Evolutionary conservation across 2,888 invertebrate species (phyloP).

Genomic region (Plebejus argus): DNA sequence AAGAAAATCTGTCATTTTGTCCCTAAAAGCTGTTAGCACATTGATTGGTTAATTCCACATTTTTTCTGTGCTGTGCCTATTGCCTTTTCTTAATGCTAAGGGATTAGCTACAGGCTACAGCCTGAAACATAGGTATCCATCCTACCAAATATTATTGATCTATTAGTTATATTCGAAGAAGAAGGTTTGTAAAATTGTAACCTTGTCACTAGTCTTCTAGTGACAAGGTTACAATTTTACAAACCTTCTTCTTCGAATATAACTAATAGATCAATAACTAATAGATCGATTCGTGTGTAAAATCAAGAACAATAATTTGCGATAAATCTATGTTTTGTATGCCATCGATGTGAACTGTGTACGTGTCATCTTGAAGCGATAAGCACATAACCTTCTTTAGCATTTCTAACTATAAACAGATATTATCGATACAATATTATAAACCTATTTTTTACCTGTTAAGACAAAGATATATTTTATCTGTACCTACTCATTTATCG

Average conservation of each 20-base stretch:
- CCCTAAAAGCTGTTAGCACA: no score
- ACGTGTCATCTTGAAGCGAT: constrained; percentile 44
- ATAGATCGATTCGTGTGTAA: background rate
- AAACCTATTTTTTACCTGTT: constrained; percentile 30
- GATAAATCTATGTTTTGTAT: background rate
- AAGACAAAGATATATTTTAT: constrained; percentile 31
- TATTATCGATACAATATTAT: constrained; percentile 29
- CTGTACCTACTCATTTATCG: constrained; percentile 15
- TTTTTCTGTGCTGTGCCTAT: no score
- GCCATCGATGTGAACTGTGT: background rate
- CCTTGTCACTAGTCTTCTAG: no score
- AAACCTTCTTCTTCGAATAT: background rate
- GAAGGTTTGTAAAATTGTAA: background rate
- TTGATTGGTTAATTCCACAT: no score
- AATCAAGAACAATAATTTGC: background rate
- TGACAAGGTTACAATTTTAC: no score
- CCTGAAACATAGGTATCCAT: no score
- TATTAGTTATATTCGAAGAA: no score
- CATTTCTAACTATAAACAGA: constrained; percentile 29
- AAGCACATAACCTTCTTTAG: constrained; percentile 47
- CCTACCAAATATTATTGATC: no score
- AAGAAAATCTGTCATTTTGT: no score
- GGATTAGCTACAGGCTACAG: no score
- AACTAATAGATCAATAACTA: no score
- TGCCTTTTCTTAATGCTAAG: no score